phyloP scores from a whole-genome alignment of 2,113 vertebrate genomes.

The Leiothrix lutea region DNA sequence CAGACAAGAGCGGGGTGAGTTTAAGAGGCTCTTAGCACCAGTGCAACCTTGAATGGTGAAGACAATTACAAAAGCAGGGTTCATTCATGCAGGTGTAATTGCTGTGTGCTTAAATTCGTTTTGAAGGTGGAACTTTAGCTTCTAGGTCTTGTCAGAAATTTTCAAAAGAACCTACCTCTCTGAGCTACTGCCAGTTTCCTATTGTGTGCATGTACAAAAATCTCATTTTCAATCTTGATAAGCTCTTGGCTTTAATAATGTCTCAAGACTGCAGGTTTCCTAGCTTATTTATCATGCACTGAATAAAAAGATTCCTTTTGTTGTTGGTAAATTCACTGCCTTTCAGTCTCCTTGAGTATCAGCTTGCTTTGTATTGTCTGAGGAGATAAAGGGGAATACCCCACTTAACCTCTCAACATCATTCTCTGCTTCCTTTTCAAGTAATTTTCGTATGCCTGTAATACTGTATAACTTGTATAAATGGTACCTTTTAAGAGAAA shows the following conservation, averaged over 20 bases:
- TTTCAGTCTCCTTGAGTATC: conserved; percentile 36
- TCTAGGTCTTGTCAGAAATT: not conserved
- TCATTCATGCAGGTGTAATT: not conserved
- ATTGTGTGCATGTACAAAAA: conserved; percentile 21
- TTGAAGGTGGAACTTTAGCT: not conserved
- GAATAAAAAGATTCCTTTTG: conserved; percentile 26
- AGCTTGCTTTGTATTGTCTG: conserved; percentile 29
- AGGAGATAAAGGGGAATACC: conserved; percentile 36
- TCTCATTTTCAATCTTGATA: conserved; percentile 50
- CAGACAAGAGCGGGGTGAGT: not conserved
- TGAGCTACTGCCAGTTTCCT: not conserved
- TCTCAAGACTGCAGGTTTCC: conserved; percentile 21
- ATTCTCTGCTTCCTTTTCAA: conserved; percentile 25
- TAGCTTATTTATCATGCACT: conserved; percentile 24
- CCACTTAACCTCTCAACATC: conserved; percentile 41
- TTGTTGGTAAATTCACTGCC: conserved; percentile 37
- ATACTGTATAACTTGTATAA: not conserved
- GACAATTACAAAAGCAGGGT: not conserved
- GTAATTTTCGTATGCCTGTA: conserved; percentile 10
- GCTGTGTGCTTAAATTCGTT: not conserved
- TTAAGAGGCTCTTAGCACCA: not conserved
- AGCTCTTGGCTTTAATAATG: conserved; percentile 45
- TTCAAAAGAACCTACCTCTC: not conserved
- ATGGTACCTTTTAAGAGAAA: conserved; percentile 34
- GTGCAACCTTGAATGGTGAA: not conserved